phyloP scores from a whole-genome alignment of 1,140 invertebrate genomes.

The Bathynomus jamesi region DNA sequence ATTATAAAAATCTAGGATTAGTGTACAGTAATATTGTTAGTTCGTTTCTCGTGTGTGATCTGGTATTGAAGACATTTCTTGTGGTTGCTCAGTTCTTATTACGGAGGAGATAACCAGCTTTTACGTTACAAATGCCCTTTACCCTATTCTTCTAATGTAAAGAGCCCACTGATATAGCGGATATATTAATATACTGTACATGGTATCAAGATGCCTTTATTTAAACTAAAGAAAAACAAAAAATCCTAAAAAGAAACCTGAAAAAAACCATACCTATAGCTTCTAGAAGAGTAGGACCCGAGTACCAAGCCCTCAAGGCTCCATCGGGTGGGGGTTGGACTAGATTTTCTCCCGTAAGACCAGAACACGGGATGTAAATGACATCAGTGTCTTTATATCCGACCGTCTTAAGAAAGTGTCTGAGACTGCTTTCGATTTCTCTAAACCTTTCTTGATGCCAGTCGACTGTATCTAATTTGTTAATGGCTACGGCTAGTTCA shows the following conservation, averaged over 20 bases:
- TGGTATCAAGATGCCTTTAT: no score
- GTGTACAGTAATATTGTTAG: no score
- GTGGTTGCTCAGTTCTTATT: no score
- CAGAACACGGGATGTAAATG: constrained; percentile 89
- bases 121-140: no score
- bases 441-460: constrained; percentile 74
- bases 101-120: no score
- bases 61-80: no score
- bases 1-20: no score
- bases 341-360: constrained; percentile 88
- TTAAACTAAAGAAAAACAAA: background rate
- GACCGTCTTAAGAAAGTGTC: constrained; percentile 85
- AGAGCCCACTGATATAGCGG: no score
- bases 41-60: no score
- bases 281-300: constrained; percentile 67
- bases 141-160: no score
- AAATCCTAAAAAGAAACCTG: background rate
- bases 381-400: constrained; percentile 85
- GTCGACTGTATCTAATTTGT: constrained; percentile 72
- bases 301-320: constrained; percentile 71
- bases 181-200: no score
- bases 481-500: constrained; percentile 75
- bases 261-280: constrained; percentile 73
- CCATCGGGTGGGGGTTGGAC: constrained; percentile 58
- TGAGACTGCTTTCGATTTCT: constrained; percentile 77